A percentile compares a stretch with the other conserved stretches of the same genome.
Conservation (phyloP, 2,888 invertebrate species). For the Torymus auratus region DNA sequence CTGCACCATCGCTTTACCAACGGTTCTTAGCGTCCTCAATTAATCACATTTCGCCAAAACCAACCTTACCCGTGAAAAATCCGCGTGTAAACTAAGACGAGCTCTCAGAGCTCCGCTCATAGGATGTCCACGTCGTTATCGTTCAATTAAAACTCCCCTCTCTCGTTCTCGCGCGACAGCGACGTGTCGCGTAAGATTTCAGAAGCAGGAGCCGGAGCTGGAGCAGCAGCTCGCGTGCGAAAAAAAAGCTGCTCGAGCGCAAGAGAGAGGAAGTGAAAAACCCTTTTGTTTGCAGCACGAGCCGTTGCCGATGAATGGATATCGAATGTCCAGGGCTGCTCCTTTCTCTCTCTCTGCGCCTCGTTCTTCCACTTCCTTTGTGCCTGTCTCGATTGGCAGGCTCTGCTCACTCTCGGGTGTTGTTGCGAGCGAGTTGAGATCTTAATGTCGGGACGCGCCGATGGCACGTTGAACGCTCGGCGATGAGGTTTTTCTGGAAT, state of each 20-base stretch:
- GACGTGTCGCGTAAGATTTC: conserved; percentile 36
- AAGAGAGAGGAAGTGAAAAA: conserved; percentile 68
- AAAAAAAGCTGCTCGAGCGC: neutral
- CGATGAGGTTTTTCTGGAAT: no score
- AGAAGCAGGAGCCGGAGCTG: conserved; percentile 2
- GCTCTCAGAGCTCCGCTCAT: neutral
- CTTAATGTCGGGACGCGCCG: no score
- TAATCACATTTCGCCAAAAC: neutral
- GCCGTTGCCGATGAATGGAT: conserved; percentile 62
- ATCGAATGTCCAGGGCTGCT: conserved; percentile 68
- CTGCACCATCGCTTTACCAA: no score
- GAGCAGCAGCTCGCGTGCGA: neutral
- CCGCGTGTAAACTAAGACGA: conserved; percentile 1
- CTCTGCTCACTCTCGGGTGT: no score
- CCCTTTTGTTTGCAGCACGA: conserved; percentile 69
- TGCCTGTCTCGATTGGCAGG: no score
- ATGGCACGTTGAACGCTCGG: no score
- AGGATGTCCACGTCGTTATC: conserved; percentile 42
- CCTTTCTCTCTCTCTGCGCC: conserved; percentile 4
- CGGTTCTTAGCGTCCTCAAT: no score
- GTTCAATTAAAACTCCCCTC: conserved; percentile 29
- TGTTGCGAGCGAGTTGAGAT: no score
- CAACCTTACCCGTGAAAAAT: neutral
- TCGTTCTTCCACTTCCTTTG: neutral
- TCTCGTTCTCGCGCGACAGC: neutral